A percentile compares a stretch with the other conserved stretches of the same genome.
These are phyloP conservation scores for Amphiprion percula DNA, from an alignment of 2,113 vertebrate genomes.

Conservation along the genomic window DNA sequence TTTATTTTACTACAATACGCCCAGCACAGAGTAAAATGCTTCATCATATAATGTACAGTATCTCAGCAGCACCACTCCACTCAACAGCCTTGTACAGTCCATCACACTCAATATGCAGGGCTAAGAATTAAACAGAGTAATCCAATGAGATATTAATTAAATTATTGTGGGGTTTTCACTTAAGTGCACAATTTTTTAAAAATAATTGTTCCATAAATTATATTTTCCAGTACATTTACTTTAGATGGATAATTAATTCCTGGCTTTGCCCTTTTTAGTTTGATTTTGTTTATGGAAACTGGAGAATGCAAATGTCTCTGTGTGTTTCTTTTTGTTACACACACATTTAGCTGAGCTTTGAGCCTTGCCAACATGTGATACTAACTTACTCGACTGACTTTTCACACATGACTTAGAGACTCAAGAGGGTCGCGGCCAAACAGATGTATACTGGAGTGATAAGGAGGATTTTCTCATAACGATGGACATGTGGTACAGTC, in stretches of 20 bases:
- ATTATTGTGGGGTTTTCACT: slow-evolving; percentile 91
- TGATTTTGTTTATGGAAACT: slow-evolving; percentile 85
- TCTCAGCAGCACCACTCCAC: slow-evolving; percentile 55
- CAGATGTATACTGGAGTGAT: background rate
- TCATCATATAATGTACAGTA: slow-evolving; percentile 52
- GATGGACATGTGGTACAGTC: background rate
- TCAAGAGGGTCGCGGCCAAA: slow-evolving; percentile 22
- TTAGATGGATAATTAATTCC: slow-evolving; percentile 98
- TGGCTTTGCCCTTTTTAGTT: slow-evolving; percentile 91
- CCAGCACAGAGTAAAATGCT: slow-evolving; percentile 52
- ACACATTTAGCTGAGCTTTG: slow-evolving; percentile 19
- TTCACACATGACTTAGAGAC: slow-evolving; percentile 20
- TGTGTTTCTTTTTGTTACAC: slow-evolving; percentile 19
- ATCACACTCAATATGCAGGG: slow-evolving; percentile 52
- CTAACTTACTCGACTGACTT: slow-evolving; percentile 18
- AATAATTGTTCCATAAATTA: slow-evolving; percentile 93
- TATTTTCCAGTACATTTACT: slow-evolving; percentile 98
- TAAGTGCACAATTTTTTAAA: slow-evolving; percentile 82
- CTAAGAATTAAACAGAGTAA: slow-evolving; percentile 88
- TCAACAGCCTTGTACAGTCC: slow-evolving; percentile 63
- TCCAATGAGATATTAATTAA: slow-evolving; percentile 95
- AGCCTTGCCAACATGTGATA: slow-evolving; percentile 30
- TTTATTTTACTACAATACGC: slow-evolving; percentile 13
- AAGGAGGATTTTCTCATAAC: too few relatives aligned
- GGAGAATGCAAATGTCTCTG: slow-evolving; percentile 68